Evolutionary conservation across 2,113 vertebrate species (phyloP).

Genomic region (Caranx melampygus): DNA sequence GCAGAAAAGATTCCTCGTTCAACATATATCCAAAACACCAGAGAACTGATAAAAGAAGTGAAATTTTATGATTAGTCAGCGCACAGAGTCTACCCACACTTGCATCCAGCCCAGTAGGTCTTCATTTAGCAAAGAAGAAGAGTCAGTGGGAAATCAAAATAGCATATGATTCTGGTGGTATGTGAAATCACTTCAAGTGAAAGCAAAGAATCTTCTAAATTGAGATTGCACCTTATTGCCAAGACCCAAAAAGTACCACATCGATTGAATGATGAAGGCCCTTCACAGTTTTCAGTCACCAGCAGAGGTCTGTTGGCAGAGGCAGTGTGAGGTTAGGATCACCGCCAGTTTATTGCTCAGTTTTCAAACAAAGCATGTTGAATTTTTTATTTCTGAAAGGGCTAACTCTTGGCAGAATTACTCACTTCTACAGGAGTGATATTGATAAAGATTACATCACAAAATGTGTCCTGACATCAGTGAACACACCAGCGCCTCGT

Average conservation of each 20-base stretch:
- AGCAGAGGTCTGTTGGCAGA: conserved; percentile 2
- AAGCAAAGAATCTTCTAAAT: not conserved
- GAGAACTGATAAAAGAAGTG: not conserved
- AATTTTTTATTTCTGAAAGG: not conserved
- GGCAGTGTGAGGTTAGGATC: not conserved
- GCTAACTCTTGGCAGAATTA: not conserved
- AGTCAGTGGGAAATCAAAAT: not conserved
- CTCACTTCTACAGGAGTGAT: not conserved
- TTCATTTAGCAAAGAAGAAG: not conserved
- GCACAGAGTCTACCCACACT: no score
- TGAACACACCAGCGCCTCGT: not conserved
- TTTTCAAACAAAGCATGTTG: not conserved
- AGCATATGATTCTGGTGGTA: not conserved
- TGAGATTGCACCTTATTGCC: not conserved
- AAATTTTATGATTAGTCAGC: no score
- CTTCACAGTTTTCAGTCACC: conserved; percentile 24
- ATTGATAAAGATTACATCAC: not conserved
- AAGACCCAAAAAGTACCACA: conserved; percentile 2
- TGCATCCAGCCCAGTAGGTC: not conserved
- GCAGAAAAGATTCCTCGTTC: not conserved
- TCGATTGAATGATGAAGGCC: not conserved
- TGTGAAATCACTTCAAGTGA: not conserved
- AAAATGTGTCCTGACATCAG: not conserved
- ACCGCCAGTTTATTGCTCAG: not conserved
- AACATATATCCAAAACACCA: no score